Base-by-base conservation (phyloP, 1,140 invertebrate species). In the Ceratoteleas bidentatus region DNA sequence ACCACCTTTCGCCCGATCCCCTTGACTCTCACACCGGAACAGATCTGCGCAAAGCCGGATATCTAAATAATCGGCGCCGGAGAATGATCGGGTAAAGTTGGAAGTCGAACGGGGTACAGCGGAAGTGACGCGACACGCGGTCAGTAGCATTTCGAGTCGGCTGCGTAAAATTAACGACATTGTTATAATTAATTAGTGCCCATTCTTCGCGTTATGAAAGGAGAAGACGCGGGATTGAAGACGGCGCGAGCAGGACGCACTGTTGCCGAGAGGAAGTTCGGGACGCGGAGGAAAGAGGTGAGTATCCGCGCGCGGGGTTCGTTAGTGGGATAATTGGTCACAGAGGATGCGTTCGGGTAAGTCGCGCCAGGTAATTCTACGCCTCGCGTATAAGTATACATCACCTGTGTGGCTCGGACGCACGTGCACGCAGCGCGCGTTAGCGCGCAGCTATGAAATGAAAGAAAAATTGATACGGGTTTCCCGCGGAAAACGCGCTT, bases 261-360 rank as follows among this genome's bases (percentile, higher is more conserved):
- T 38, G 57, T 24, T 24, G 24, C 24, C 47, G 66, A 50, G 73
- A 76, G 77, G 69, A 83, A 82, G 66, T 77, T 54, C 40, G 40
- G 45, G 45, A 69, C 43, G 61, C 60, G 72, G 52, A 69, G 74
- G 64, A 78, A 75, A 77, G 72, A 73, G 69, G 53, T 72, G 36
- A 73, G 69, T 75, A 81, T 84, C 73, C 82, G 82, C 82, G 87
- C 77, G 79, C 84, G 85, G 85, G 85, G 84, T 90, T 90, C 90
- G 89, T 90, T 91, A 90, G 90, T 84, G 81, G 84, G 88, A 89
- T 91, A 91, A 91, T 91, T 91, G 89, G 90, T 91, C 90, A 91
- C 89, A 91, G 90, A 89, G 88, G 89, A 89, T 91, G 90, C 88
- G 87, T 88, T 83, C 88, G 85, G 84, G 85, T 87, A 85, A 88